Percentiles rank a stretch among this genome's conserved stretches.
phyloP scores from a whole-genome alignment of 1,140 invertebrate species.

The Pseudomyrmex cubaensis region DNA sequence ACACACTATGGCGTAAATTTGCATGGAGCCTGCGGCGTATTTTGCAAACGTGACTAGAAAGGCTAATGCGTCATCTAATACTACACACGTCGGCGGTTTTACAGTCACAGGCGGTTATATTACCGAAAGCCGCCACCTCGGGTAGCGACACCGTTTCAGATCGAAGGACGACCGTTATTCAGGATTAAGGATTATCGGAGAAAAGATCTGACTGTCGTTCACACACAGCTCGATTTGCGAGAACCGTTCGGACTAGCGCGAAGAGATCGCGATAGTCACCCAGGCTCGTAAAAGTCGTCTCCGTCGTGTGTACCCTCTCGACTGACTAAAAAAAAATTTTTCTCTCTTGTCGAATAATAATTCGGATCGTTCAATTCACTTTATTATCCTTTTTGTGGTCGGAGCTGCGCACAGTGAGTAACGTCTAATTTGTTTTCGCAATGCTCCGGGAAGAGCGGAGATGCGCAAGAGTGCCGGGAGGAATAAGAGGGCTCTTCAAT shows the following conservation, averaged over 20 bases:
- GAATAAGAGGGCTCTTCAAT: no score
- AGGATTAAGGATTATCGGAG: conserved; percentile 65
- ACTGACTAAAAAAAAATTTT: no score
- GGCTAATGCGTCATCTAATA: conserved; percentile 32
- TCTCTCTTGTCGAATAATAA: not conserved
- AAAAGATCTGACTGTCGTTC: conserved; percentile 6
- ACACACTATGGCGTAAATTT: not conserved
- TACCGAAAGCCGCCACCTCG: conserved; percentile 15
- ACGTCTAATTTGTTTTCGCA: no score
- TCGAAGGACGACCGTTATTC: conserved; percentile 70
- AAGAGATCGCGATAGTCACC: not conserved
- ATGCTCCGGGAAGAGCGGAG: no score
- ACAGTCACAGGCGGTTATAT: not conserved
- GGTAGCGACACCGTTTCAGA: conserved; percentile 8
- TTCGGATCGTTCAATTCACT: no score
- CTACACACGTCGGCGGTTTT: conserved; percentile 2
- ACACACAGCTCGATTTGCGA: no score
- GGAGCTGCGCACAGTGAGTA: no score
- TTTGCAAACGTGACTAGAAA: conserved; percentile 1
- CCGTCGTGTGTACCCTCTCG: not conserved
- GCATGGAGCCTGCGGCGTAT: not conserved
- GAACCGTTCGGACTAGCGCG: not conserved
- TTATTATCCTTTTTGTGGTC: no score
- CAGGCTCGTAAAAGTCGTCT: conserved; percentile 15
- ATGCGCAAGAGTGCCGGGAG: no score